These are phyloP conservation scores for Oryzias celebensis DNA, from an alignment of 2,113 vertebrate genomes.

Conservation along the genomic window DNA sequence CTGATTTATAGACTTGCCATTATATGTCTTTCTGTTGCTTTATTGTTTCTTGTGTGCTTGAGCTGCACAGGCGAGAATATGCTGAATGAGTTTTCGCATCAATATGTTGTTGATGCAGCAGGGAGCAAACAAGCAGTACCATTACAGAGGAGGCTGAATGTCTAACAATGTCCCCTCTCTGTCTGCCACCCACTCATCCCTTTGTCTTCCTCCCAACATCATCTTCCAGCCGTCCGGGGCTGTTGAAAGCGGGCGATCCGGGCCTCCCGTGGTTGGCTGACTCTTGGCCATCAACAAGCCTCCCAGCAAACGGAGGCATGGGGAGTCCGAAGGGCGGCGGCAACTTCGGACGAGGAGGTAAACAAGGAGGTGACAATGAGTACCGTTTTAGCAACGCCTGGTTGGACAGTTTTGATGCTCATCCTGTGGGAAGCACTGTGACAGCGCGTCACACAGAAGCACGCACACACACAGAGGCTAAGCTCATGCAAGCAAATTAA, in stretches of 20 bases:
- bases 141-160: constrained; percentile 24
- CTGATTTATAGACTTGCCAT: constrained; percentile 79
- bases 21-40: constrained; percentile 72
- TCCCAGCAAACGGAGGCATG: constrained; percentile 87
- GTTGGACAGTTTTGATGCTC: constrained; percentile 63
- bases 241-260: constrained; percentile 88
- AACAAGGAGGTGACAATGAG: constrained; percentile 28
- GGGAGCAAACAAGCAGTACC: constrained; percentile 50
- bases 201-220: constrained; percentile 34
- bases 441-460: constrained; percentile 51
- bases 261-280: constrained; percentile 94
- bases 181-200: constrained; percentile 4
- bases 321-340: constrained; percentile 85
- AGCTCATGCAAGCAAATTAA: constrained; percentile 59
- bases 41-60: constrained; percentile 62
- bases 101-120: constrained; percentile 69
- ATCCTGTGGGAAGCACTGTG: constrained; percentile 56
- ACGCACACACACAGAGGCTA: constrained; percentile 28
- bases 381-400: constrained; percentile 50
- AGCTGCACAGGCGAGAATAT: constrained; percentile 65
- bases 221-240: constrained; percentile 84
- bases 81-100: constrained; percentile 70
- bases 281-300: constrained; percentile 93
- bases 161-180: constrained; percentile 39
- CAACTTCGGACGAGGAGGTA: constrained; percentile 92